Base-by-base conservation (phyloP, 2,888 invertebrate species). In the Temnothorax ravouxi region DNA sequence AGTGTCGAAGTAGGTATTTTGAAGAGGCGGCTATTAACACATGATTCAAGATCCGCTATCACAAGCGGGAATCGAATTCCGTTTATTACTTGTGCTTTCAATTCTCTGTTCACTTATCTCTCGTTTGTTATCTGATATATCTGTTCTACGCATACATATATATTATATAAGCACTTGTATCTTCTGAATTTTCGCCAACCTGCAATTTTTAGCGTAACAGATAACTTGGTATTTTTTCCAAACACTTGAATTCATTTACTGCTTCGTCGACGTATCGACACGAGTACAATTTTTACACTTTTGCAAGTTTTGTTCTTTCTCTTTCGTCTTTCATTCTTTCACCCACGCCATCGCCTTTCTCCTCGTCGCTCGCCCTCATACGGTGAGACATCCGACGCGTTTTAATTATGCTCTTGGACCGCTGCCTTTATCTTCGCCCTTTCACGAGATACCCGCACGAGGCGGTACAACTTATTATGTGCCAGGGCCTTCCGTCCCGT, bases 361-460 rank as follows among this genome's bases (percentile, higher is more conserved):
- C 72, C 25, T 56, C 29, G 50, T 84, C 83, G 69, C 81, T 59
- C 74, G 82, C 64, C 87, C 75, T 21, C 44, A 71, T 85, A 85
- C 80, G 86, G 86, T 89, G 89, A 88, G 89, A 92, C 89, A 90
- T 90, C 92, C 92, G 91, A 92, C 92, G 92, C 93, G 91, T 93
- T 93, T 93, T 93, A 93, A 94, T 94, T 94, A 93, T 93, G 90
- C 90, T 86, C 72, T 77, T 79, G 85, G 84, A 88, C 87, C 91
- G 89, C 88, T 85, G 75, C 84, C 90, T 91, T 89, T 90, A 89
- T 91, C 88, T 89, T 84, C 84, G 67, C 83, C 81, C 89, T 90
- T 91, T 91, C 89, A 89, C 87, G 88, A 86, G 88, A 90, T 90
- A 88, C 90, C 87, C 90, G 91, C 92, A 91, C 91, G 92, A 91